Evolutionary conservation across 2,113 vertebrate species (phyloP).

Genomic region (Dasyornis broadbenti): DNA sequence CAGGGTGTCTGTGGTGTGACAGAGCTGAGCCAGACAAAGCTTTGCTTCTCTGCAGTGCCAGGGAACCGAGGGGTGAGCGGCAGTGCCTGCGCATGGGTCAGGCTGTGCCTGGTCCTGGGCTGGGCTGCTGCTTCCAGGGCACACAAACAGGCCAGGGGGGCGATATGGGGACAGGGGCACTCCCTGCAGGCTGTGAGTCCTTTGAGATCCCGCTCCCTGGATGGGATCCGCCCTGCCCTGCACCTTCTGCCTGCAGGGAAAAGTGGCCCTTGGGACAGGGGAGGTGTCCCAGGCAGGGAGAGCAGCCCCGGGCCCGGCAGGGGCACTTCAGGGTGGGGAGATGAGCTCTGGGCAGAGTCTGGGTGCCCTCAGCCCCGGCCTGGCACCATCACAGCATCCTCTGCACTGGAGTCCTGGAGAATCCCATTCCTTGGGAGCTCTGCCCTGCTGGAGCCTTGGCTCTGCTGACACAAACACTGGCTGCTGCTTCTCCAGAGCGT

Average conservation of each 20-base stretch:
- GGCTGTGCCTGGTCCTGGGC: neutral
- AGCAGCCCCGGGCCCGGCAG: accelerated
- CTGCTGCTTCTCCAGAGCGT: neutral
- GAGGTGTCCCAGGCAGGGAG: neutral
- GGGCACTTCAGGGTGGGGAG: neutral
- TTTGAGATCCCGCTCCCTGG: too few species aligned
- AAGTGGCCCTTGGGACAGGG: neutral
- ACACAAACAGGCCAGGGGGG: neutral
- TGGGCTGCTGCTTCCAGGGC: neutral
- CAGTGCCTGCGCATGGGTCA: neutral
- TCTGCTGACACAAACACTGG: neutral
- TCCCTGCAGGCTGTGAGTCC: neutral
- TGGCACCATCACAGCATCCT: accelerated
- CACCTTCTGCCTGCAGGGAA: neutral
- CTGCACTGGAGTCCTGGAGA: neutral
- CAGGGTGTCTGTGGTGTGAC: neutral
- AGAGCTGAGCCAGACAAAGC: neutral
- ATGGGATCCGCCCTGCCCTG: neutral
- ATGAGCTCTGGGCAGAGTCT: neutral
- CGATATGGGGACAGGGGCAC: neutral
- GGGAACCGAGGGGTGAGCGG: neutral
- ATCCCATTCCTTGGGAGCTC: neutral
- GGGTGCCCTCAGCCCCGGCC: neutral
- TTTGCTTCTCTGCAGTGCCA: neutral
- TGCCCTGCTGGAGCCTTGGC: neutral